Base-by-base conservation (phyloP, 2,888 invertebrate genomes). In the Arctia plantaginis region DNA sequence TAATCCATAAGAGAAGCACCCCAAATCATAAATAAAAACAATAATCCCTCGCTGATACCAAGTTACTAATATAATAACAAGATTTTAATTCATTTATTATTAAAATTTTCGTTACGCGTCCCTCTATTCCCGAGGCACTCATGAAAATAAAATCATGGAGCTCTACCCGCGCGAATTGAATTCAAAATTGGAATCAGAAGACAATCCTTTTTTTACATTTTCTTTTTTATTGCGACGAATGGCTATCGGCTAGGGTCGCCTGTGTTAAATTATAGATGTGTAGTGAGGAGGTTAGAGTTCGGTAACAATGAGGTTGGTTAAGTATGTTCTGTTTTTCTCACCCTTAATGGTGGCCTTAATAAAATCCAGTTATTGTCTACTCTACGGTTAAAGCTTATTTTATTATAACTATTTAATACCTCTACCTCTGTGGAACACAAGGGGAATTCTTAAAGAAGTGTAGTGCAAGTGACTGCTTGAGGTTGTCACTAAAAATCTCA, bases 131-230 rank as follows among this genome's bases (percentile, higher is more conserved):
- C 95, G 88, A 80, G 90, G 85, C 93, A 89, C 90, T 94, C 93
- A 95, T 95, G 94, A 95, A 95, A 95, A 95, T 95, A 95, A 95
- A 95, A 95, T 95, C 95, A 95, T 95, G 94, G 92, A 90, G 86
- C 89, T 86, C 90, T 89, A 90, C 93, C 93, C 92, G 92, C 91
- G 92, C 89, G 93, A 91, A 95, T 95, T 94, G 95, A 94, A 94
- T 94, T 92, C 93, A 92, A 93, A 95, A 94, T 94, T 94, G 94
- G 93, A 92, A 94, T 94, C 95, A 94, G 90, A 93, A 93, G 93
- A 92, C 94, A 94, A 94, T 93, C 93, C 93, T 92, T 93, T 93
- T 89, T 85, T 91, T 90, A 84, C 90, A 69, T 77, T 80, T 73
- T 70, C 74, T 85, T 92, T 92, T 95, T 94, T 94, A 93, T 93